Conservation (phyloP, 2,888 invertebrate species). For the Dryobotodes eremita region DNA sequence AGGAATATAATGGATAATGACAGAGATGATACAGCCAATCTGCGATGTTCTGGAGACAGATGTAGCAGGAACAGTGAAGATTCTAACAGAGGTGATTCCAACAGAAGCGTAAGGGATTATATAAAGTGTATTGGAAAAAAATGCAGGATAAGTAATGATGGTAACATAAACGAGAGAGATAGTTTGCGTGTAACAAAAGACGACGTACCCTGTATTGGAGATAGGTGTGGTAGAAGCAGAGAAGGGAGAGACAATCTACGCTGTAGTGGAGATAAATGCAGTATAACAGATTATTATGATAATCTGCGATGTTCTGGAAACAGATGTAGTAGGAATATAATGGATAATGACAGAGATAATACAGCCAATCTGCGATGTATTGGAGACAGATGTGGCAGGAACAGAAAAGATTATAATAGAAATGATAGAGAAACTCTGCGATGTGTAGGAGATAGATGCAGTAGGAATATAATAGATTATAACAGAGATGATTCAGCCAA, state of each 20-base stretch:
- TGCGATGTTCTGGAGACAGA: slow-evolving; percentile 44
- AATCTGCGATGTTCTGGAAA: neutral
- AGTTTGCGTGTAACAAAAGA: neutral
- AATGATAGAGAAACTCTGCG: neutral
- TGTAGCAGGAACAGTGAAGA: slow-evolving; percentile 24
- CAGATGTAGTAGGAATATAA: neutral
- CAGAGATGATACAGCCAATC: slow-evolving; percentile 14
- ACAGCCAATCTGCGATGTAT: neutral
- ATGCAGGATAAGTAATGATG: slow-evolving; percentile 15
- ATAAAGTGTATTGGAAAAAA: slow-evolving; percentile 32
- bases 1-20: slow-evolving; percentile 26
- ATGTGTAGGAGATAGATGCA: neutral
- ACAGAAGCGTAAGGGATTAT: slow-evolving; percentile 22
- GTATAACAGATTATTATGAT: neutral
- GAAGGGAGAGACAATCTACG: slow-evolving; percentile 5
- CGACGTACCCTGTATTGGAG: slow-evolving; percentile 10
- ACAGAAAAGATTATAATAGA: neutral
- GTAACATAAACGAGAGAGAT: slow-evolving; percentile 5
- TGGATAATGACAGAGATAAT: neutral
- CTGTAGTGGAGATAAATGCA: slow-evolving; percentile 14
- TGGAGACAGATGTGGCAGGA: neutral
- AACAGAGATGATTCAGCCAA: too few relatives aligned
- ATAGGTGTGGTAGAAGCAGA: slow-evolving; percentile 6
- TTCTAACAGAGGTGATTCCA: slow-evolving; percentile 16
- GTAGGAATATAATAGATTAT: too few relatives aligned